Evolutionary conservation across 2,113 vertebrate genomes (phyloP).

Genomic region (Pimephales promelas): DNA sequence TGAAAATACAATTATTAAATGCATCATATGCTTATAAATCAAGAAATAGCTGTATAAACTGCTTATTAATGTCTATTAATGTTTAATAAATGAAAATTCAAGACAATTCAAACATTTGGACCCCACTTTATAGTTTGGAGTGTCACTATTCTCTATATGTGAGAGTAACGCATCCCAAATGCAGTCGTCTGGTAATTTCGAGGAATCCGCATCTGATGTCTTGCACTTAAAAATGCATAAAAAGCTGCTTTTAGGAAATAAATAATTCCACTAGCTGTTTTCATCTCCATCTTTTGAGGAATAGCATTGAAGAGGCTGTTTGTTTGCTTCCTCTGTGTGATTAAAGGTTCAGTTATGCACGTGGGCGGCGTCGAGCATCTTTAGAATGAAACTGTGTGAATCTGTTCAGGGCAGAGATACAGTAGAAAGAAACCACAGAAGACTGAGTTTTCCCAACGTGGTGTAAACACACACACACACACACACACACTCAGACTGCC

Average conservation of each 20-base stretch:
- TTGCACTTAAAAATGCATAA: slow-evolving; percentile 33
- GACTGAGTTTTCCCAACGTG: not conserved
- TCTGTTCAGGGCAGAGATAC: slow-evolving; percentile 36
- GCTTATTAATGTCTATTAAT: no score
- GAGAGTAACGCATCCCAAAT: not conserved
- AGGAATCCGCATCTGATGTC: slow-evolving; percentile 17
- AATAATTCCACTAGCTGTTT: slow-evolving; percentile 29
- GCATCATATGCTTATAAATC: no score
- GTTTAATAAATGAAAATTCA: no score
- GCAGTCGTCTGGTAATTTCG: not conserved
- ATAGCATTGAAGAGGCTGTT: slow-evolving; percentile 37
- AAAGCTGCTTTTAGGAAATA: slow-evolving; percentile 30
- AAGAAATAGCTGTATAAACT: no score
- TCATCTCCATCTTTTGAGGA: slow-evolving; percentile 38
- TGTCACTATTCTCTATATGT: not conserved
- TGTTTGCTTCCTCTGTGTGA: slow-evolving; percentile 39
- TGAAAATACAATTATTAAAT: no score
- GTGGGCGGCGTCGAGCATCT: slow-evolving; percentile 33
- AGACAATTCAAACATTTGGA: not conserved
- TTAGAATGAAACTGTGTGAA: slow-evolving; percentile 28
- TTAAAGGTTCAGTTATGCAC: slow-evolving; percentile 38
- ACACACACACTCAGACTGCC: slow-evolving; percentile 33
- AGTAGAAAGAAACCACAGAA: slow-evolving; percentile 19
- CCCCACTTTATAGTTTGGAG: not conserved
- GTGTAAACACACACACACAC: slow-evolving; percentile 1